phyloP scores from a whole-genome alignment of 2,113 vertebrate genomes.

The Cryptotis parvus region DNA sequence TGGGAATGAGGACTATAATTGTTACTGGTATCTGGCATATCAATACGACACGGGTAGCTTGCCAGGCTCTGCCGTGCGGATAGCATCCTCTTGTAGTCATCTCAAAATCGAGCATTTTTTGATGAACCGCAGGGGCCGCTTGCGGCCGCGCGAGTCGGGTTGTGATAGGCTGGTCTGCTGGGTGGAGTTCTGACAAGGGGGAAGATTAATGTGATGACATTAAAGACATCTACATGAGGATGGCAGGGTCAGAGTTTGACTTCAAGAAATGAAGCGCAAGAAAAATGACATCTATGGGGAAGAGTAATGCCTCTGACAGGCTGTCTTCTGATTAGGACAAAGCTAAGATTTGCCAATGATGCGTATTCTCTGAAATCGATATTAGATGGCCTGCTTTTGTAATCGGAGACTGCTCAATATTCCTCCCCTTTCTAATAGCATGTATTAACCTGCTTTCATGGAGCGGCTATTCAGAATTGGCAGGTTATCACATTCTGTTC shows the following conservation, averaged over 20 bases:
- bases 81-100: too few relatives aligned
- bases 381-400: constrained; percentile 93
- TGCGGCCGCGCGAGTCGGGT: too few relatives aligned
- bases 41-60: too few relatives aligned
- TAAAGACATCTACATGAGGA: constrained; percentile 97
- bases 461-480: constrained; percentile 91
- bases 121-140: too few relatives aligned
- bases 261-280: constrained; percentile 98
- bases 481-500: constrained; percentile 84
- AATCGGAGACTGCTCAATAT: constrained; percentile 88
- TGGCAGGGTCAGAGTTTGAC: constrained; percentile 97
- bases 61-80: too few relatives aligned
- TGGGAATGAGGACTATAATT: too few relatives aligned
- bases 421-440: constrained; percentile 86
- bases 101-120: too few relatives aligned
- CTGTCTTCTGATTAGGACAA: constrained; percentile 76
- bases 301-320: constrained; percentile 87
- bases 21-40: too few relatives aligned
- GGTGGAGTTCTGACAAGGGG: too few relatives aligned
- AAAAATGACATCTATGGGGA: constrained; percentile 97
- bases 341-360: constrained; percentile 85
- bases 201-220: constrained; percentile 99
- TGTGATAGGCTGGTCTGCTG: too few relatives aligned
- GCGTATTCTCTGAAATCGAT: constrained; percentile 90
- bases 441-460: constrained; percentile 87